Conservation (phyloP, 2,113 vertebrate species). For the Nothoprocta pentlandii region DNA sequence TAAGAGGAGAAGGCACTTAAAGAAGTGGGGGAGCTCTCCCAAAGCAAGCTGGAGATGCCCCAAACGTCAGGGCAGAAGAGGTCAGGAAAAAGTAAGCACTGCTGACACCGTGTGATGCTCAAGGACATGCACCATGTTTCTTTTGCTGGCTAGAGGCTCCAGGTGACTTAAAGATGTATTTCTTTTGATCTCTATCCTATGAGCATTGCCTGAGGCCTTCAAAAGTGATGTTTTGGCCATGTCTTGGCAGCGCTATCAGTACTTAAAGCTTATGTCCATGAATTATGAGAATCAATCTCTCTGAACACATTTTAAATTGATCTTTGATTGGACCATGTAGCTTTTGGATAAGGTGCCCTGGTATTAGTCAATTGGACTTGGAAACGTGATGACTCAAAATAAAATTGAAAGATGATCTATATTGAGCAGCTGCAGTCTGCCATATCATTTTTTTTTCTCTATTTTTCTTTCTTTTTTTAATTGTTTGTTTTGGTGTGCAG, state of each 20-base stretch:
- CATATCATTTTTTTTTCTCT: background rate
- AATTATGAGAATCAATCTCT: conserved; percentile 49
- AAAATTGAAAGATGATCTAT: conserved; percentile 64
- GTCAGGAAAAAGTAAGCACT: background rate
- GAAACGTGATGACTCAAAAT: conserved; percentile 65
- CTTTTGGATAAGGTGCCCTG: conserved; percentile 46
- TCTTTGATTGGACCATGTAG: conserved; percentile 51
- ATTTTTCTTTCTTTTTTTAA: background rate
- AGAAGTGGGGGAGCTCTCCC: background rate
- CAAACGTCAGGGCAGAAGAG: fast-evolving
- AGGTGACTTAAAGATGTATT: conserved; percentile 28
- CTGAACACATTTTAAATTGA: conserved; percentile 56
- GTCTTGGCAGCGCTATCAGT: background rate
- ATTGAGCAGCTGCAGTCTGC: conserved; percentile 20
- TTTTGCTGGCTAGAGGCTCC: background rate
- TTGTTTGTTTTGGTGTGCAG: conserved; percentile 3
- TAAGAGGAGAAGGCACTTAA: background rate
- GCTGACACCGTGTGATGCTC: background rate
- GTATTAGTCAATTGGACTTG: conserved; percentile 65
- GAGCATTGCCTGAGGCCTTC: background rate
- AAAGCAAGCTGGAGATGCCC: fast-evolving
- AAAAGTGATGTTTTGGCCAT: background rate
- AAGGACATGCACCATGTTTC: background rate
- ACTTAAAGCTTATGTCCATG: conserved; percentile 1
- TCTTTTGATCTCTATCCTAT: background rate